Evolutionary conservation across 2,113 vertebrate species (phyloP), one percentile per base, ranked within the genome.

Genomic region (Nettapus auritus): DNA sequence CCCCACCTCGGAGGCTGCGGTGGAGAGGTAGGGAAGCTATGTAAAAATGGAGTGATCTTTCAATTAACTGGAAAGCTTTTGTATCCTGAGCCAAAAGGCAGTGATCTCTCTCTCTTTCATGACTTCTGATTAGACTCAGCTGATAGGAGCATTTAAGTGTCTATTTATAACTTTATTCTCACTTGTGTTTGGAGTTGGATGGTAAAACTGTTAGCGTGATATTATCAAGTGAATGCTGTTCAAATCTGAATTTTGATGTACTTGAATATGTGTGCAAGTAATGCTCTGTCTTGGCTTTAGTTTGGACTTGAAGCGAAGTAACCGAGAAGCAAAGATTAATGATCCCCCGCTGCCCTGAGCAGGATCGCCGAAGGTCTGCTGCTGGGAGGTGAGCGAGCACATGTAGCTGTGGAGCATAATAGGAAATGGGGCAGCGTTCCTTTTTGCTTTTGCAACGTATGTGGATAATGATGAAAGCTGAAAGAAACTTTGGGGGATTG

Each of bases 41-140:
- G 2, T 69, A 78, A 63, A 68, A 89, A 50, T 0, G 3, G 50
- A 66, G 53, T 95, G 73, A 63, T 76, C 53, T 63, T 76, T 79
- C 55, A 42, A 46, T 76, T 66, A 70, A 57, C 67, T 82, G 67
- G 34, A 73, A 84, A 34, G 62, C 25, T 77, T 82, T 90, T 90
- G 76, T 40, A 29, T 44, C n/a, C 83, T 46, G 18, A 86, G 8
- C 63, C 63, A 76, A 66, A 80, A 89, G 77, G 53, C 84, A 93
- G 57, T 1, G 6, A 17, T n/a, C 86, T 62, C 18, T 20, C 55
- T 53, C 26, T 56, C 64, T 93, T 76, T 60, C 14, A 10, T 50
- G 63, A 62, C 46, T 92, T 96, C 88, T 89, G 13, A 90, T 96
- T 90, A 87, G 76, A 20, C 67, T 69, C 64, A n/a, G 11, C 19